A percentile compares a stretch with the other conserved stretches of the same genome.
phyloP scores from a whole-genome alignment of 2,888 invertebrate genomes.

The Eupithecia exiguata region DNA sequence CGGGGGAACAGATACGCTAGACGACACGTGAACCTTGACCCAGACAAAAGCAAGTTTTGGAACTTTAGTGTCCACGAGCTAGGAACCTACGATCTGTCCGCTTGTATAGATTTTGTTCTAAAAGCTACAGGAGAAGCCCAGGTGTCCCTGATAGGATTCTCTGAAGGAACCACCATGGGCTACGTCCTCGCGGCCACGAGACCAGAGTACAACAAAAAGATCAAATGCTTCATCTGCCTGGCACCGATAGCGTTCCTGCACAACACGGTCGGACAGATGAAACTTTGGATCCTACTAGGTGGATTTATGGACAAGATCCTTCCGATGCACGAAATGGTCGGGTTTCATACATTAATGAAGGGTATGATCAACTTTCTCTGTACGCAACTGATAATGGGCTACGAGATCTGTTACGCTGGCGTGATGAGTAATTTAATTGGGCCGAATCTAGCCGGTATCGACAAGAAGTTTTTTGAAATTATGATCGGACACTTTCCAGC shows the following conservation, averaged over 20 bases:
- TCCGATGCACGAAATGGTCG: constrained; percentile 44
- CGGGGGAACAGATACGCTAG: constrained; percentile 78
- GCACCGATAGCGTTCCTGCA: constrained; percentile 43
- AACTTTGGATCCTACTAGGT: constrained; percentile 34
- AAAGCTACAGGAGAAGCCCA: constrained; percentile 73
- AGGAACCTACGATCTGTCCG: constrained; percentile 86
- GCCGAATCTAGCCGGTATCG: constrained; percentile 46
- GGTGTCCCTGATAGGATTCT: constrained; percentile 86
- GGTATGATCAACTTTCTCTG: constrained; percentile 47
- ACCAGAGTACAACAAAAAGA: constrained; percentile 84
- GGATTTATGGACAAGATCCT: constrained; percentile 41
- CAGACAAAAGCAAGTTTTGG: constrained; percentile 75
- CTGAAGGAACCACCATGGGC: constrained; percentile 84
- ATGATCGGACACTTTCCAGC: constrained; percentile 55
- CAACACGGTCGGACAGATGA: constrained; percentile 28
- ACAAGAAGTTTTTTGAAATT: constrained; percentile 46
- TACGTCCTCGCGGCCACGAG: constrained; percentile 76
- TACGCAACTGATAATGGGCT: constrained; percentile 41
- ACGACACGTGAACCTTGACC: constrained; percentile 75
- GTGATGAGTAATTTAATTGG: constrained; percentile 47
- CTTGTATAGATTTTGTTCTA: constrained; percentile 71
- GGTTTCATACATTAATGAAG: constrained; percentile 42
- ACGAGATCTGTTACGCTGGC: constrained; percentile 46
- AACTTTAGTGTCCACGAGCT: constrained; percentile 82
- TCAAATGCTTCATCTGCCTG: constrained; percentile 58